Percentiles rank a stretch among this genome's conserved stretches.
phyloP scores from a whole-genome alignment of 2,888 invertebrate species.

The Drosophila recens region DNA sequence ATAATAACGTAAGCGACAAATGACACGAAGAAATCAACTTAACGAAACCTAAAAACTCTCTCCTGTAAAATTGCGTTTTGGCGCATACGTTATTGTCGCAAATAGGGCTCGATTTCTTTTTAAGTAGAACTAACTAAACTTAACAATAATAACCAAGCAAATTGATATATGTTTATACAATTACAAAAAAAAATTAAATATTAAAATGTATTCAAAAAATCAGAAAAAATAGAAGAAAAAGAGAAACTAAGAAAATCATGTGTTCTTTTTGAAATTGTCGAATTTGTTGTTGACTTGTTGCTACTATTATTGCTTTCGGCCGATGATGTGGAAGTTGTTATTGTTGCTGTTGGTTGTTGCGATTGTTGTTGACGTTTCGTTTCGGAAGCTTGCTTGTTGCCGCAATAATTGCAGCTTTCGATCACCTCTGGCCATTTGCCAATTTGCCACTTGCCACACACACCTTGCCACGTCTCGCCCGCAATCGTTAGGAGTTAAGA shows the following conservation, averaged over 20 bases:
- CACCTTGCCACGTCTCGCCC: slow-evolving; percentile 11
- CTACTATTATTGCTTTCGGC: slow-evolving; percentile 4
- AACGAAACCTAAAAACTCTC: too few relatives aligned
- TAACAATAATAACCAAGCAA: slow-evolving; percentile 1
- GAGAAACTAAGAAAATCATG: background rate
- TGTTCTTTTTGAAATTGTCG: background rate
- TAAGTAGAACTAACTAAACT: background rate
- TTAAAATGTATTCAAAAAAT: background rate
- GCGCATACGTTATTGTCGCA: too few relatives aligned
- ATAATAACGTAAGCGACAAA: too few relatives aligned
- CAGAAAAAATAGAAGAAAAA: background rate
- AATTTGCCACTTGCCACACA: background rate
- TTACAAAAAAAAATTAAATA: slow-evolving; percentile 5
- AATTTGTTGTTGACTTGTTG: slow-evolving; percentile 5
- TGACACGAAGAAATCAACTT: too few relatives aligned
- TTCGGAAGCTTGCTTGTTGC: slow-evolving; percentile 19
- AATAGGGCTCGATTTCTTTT: too few relatives aligned
- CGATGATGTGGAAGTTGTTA: slow-evolving; percentile 22
- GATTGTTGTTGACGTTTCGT: slow-evolving; percentile 1
- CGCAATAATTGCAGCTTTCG: background rate
- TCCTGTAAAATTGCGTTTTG: too few relatives aligned
- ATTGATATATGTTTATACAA: background rate
- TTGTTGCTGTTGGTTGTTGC: slow-evolving; percentile 3
- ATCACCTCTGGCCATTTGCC: background rate
- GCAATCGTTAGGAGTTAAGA: slow-evolving; percentile 2